Evolutionary conservation across 1,140 invertebrate species (phyloP).

Genomic region (Dermatophagoides farinae): DNA sequence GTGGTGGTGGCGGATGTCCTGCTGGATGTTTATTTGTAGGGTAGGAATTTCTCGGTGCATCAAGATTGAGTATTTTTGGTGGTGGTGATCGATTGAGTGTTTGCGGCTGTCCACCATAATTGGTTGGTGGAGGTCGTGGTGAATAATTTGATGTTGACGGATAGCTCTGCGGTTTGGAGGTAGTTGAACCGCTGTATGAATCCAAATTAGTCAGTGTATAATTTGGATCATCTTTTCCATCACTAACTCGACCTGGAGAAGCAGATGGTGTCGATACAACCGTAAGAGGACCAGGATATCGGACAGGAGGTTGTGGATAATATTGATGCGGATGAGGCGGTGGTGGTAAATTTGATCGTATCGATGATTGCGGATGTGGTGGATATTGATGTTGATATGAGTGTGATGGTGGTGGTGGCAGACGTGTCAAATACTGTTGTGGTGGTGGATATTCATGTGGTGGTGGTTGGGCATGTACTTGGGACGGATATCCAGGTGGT

Average conservation of each 20-base stretch:
- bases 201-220: neutral
- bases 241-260: neutral
- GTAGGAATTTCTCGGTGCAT: neutral
- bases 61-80: slow-evolving; percentile 2
- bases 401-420: neutral
- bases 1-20: neutral
- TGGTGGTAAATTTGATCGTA: neutral
- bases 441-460: neutral
- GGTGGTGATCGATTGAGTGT: slow-evolving; percentile 2
- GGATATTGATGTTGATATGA: neutral
- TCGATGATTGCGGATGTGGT: neutral
- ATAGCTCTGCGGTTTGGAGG: neutral
- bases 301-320: neutral
- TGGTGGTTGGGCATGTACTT: neutral
- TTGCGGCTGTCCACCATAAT: slow-evolving; percentile 13
- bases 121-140: neutral
- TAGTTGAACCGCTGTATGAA: neutral
- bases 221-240: neutral
- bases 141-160: neutral
- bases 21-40: slow-evolving; percentile 4
- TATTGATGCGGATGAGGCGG: neutral
- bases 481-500: neutral
- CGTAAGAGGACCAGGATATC: neutral
- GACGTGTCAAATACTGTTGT: neutral
- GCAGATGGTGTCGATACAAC: neutral